A percentile compares a stretch with the other conserved stretches of the same genome.
phyloP scores from a whole-genome alignment of 2,888 invertebrate genomes.

The Drosophila greeni region DNA sequence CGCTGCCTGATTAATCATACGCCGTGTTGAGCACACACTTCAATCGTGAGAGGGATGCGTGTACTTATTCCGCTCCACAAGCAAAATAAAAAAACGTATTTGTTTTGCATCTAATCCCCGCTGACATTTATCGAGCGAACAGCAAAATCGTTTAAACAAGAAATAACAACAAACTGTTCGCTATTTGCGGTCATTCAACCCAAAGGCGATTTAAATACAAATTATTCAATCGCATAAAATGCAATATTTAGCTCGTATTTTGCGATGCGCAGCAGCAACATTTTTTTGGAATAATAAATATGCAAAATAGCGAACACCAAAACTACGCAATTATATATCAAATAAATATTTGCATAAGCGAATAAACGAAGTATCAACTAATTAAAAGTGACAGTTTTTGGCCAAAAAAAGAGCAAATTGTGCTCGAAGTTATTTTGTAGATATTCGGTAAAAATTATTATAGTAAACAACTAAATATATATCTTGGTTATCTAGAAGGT shows the following conservation, averaged over 20 bases:
- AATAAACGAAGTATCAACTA: constrained; percentile 5
- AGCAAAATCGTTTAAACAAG: constrained; percentile 23
- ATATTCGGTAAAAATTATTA: not conserved
- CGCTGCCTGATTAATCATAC: constrained; percentile 56
- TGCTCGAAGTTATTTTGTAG: not conserved
- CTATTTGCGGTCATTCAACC: constrained; percentile 33
- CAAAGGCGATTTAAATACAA: constrained; percentile 16
- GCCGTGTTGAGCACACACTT: constrained; percentile 32
- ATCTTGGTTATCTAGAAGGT: not conserved
- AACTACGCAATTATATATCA: not conserved
- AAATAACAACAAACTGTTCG: constrained; percentile 7
- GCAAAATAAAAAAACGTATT: constrained; percentile 12
- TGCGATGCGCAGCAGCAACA: not conserved
- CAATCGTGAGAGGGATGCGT: not conserved
- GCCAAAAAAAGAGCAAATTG: not conserved
- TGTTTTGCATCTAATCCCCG: constrained; percentile 35
- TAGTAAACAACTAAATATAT: not conserved
- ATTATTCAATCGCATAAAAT: constrained; percentile 26
- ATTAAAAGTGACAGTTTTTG: constrained; percentile 1
- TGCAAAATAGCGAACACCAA: constrained; percentile 10
- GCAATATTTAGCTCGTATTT: constrained; percentile 23
- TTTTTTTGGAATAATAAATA: constrained; percentile 23
- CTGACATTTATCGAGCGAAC: constrained; percentile 28
- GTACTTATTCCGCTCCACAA: constrained; percentile 14
- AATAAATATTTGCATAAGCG: constrained; percentile 10